phyloP scores from a whole-genome alignment of 2,888 invertebrate genomes.

The Callinectes sapidus region DNA sequence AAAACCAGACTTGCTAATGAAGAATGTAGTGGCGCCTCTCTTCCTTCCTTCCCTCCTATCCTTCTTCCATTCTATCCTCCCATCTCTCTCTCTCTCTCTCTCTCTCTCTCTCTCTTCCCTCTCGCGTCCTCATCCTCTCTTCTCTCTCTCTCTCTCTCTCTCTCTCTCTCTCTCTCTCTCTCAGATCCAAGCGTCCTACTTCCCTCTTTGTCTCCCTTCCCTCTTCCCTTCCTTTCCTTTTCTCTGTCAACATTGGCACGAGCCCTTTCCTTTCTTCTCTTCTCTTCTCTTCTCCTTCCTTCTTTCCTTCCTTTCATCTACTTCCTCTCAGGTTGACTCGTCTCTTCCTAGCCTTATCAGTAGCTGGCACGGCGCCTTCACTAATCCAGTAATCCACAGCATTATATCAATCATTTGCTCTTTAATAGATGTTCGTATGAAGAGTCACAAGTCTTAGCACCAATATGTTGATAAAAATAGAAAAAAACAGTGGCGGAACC shows the following conservation, averaged over 20 bases:
- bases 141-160: background rate
- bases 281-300: background rate
- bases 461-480: background rate
- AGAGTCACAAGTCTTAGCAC: background rate
- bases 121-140: background rate
- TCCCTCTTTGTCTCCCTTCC: background rate
- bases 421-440: background rate
- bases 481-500: background rate
- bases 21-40: background rate
- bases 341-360: background rate
- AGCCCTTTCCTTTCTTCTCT: background rate
- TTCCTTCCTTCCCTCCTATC: background rate
- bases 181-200: background rate
- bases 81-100: background rate
- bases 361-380: background rate
- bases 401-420: background rate
- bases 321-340: background rate
- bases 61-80: background rate
- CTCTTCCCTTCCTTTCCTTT: background rate
- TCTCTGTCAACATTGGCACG: background rate
- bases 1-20: slow-evolving; percentile 31
- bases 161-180: background rate
- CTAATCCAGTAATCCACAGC: background rate
- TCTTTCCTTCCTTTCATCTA: background rate
- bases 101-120: background rate